Evolutionary conservation across 2,888 invertebrate species (phyloP).

Genomic region (Cryptocephalus primarius): DNA sequence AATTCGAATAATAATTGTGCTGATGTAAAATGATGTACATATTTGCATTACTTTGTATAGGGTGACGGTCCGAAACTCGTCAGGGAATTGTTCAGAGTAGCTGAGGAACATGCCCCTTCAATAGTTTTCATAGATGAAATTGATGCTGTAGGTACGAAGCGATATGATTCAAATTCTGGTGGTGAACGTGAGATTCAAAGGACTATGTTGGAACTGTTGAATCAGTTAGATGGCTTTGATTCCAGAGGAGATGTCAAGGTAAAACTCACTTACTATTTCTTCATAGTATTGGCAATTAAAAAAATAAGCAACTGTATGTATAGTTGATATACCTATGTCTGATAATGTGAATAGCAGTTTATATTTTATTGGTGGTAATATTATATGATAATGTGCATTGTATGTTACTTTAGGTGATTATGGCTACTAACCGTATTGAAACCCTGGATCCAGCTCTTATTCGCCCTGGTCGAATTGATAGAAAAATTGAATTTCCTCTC

Average conservation of each 20-base stretch:
- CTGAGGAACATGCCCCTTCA: slow-evolving; percentile 98
- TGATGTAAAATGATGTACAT: not conserved
- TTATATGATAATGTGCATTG: too few relatives aligned
- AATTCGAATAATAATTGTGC: not conserved
- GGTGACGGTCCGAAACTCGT: slow-evolving; percentile 99
- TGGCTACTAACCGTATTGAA: slow-evolving; percentile 98
- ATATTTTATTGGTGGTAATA: too few relatives aligned
- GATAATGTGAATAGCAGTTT: too few relatives aligned
- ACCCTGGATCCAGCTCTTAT: slow-evolving; percentile 97
- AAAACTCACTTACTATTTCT: slow-evolving; percentile 16
- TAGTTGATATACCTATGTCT: too few relatives aligned
- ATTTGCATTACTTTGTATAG: slow-evolving; percentile 31
- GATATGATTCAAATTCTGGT: slow-evolving; percentile 98
- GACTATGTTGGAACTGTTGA: slow-evolving; percentile 97
- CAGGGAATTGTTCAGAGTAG: slow-evolving; percentile 95
- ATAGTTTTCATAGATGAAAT: slow-evolving; percentile 99
- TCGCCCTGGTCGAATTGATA: slow-evolving; percentile 95
- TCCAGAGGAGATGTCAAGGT: slow-evolving; percentile 94
- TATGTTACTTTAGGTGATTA: slow-evolving; percentile 58
- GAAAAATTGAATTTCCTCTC: slow-evolving; percentile 98
- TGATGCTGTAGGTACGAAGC: slow-evolving; percentile 96
- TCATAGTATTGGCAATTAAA: not conserved
- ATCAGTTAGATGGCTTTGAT: slow-evolving; percentile 97
- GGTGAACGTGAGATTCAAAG: slow-evolving; percentile 99
- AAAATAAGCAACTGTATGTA: not conserved